Base-by-base conservation (phyloP, 2,888 invertebrate species). In the Ommatoiulus sabulosus region DNA sequence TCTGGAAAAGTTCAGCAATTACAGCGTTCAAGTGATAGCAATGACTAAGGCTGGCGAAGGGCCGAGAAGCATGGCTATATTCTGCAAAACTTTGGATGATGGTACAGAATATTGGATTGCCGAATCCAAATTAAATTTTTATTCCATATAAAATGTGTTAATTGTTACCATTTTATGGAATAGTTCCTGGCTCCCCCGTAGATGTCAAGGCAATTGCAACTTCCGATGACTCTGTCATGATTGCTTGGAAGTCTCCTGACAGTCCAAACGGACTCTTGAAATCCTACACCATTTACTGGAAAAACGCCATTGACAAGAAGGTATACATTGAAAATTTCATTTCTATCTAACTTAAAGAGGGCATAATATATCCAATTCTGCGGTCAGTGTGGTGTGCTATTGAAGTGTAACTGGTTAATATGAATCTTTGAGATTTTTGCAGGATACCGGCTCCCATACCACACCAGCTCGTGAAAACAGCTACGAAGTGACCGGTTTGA, bases 1-100 rank as follows among this genome's bases (percentile, higher is more conserved):
- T 88, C 94, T 99, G 89, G 97, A 97, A 93, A 98, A 98, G 93
- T 98, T 96, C 93, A 98, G 98, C 3, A 98, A 99, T 93, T 99
- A 98, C 93, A 98, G 97, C 89, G 97, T 99, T 95, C 97, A 98
- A 94, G 97, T 98, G 52, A 93, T 98, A 91, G 98, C 98, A 20
- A 98, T 96, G 91, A 98, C 98, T 5, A 96, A 97, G 89, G 98
- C 98, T 90, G 99, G 98, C 12, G 98, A 98, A 92, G 98, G 98
- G 90, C 98, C 97, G 84, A 95, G 97, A 91, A 96, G 96, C 91
- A 94, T 95, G 24, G 96, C 97, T 8, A 97, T 98, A 91, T 97
- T 97, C 93, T 97, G 98, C 92, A 96, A 96, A 93, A 98, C 98
- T 87, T 97, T 97, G 94, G 98, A 98, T 93, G 98, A 98, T 93